Base-by-base conservation (phyloP, 2,888 invertebrate genomes). In the Epinotia ramella region DNA sequence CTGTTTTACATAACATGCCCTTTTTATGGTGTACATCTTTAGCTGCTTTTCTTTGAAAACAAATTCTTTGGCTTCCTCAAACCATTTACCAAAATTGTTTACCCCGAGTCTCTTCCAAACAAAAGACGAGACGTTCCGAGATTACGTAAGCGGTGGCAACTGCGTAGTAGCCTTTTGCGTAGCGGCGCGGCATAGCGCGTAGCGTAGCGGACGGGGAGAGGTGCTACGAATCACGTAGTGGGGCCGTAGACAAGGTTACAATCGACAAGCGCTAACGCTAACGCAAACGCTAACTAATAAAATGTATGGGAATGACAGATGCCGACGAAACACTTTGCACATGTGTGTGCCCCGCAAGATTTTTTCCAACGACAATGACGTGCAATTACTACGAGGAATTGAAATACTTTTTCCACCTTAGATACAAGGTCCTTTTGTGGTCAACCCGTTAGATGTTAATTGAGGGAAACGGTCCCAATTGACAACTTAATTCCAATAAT, bases 191-290 rank as follows among this genome's bases (percentile, higher is more conserved):
- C 73, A 68, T 70, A 75, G 74, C 60, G 16, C n/a, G 53, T 28
- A 67, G 65, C 80, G 78, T 78, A 77, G 76, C 64, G 16, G 18
- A 12, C 13, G 78, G 78, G 78, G 77, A 1, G 79, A 78, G 75
- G 77, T 62, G 73, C 79, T 81, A 79, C 79, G 79, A 60, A 69
- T 68, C 68, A 74, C 69, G 69, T 74, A 68, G 69, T n/a, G n/a
- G n/a, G n/a, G n/a, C n/a, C n/a, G n/a, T n/a, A n/a, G n/a, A n/a
- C n/a, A n/a, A n/a, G n/a, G n/a, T n/a, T n/a, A n/a, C n/a, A n/a
- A n/a, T n/a, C n/a, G n/a, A n/a, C n/a, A n/a, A n/a, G n/a, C n/a
- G n/a, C n/a, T n/a, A n/a, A n/a, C n/a, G n/a, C n/a, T n/a, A n/a
- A n/a, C n/a, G n/a, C n/a, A n/a, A n/a, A n/a, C n/a, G n/a, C n/a